Evolutionary conservation across 2,113 vertebrate genomes (phyloP).

Genomic region (Solea solea): DNA sequence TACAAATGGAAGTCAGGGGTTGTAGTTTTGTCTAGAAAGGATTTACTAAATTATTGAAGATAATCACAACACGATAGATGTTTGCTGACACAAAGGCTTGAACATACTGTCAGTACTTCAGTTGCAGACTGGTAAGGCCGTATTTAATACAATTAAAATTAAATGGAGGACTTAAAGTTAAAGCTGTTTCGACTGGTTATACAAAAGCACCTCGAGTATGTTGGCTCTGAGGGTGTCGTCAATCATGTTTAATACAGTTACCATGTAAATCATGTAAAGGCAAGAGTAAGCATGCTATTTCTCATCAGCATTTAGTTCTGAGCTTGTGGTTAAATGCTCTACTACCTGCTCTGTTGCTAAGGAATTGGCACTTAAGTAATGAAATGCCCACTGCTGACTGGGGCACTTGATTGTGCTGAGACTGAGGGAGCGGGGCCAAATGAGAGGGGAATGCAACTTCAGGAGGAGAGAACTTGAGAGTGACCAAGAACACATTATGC

Average conservation of each 20-base stretch:
- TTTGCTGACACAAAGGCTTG: not conserved
- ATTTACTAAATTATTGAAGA: constrained; percentile 12
- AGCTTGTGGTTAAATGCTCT: constrained; percentile 43
- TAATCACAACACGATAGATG: constrained; percentile 4
- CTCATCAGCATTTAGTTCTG: constrained; percentile 57
- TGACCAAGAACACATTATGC: constrained; percentile 49
- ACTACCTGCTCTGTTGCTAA: constrained; percentile 71
- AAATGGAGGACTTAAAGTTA: too few species aligned
- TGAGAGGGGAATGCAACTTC: constrained; percentile 56
- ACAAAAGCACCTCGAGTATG: constrained; percentile 54
- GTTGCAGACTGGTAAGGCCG: too few species aligned
- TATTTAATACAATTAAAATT: too few species aligned
- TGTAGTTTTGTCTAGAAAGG: constrained; percentile 21
- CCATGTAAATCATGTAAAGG: not conserved
- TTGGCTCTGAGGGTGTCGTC: constrained; percentile 59
- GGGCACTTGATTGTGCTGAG: constrained; percentile 72
- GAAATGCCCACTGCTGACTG: constrained; percentile 71
- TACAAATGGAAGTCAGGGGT: constrained; percentile 35
- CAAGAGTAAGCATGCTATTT: not conserved
- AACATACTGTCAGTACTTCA: too few species aligned
- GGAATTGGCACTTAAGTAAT: constrained; percentile 77
- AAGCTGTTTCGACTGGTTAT: constrained; percentile 6
- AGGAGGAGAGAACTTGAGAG: constrained; percentile 38
- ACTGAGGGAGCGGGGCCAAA: constrained; percentile 63
- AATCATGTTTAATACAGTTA: constrained; percentile 77